Conservation (phyloP, 2,113 vertebrate genomes). For the Gila orcuttii region DNA sequence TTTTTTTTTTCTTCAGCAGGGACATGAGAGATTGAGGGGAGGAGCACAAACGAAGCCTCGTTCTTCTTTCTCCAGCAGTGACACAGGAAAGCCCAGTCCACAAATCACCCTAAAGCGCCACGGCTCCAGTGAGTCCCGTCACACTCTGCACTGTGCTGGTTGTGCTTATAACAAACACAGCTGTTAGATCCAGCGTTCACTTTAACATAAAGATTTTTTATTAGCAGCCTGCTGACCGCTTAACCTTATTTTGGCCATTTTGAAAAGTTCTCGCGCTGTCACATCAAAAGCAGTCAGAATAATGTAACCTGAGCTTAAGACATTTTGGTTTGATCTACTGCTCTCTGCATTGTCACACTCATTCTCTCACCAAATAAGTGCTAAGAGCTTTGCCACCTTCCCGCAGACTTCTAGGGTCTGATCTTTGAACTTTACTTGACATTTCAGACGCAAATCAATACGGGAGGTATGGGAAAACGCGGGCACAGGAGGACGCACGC, state of each 20-base stretch:
- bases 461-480: slow-evolving; percentile 90
- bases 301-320: slow-evolving; percentile 72
- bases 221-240: slow-evolving; percentile 49
- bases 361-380: slow-evolving; percentile 15
- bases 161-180: not conserved
- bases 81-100: slow-evolving; percentile 80
- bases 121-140: slow-evolving; percentile 83
- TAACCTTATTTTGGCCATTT: slow-evolving; percentile 49
- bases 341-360: slow-evolving; percentile 41
- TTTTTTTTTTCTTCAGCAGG: slow-evolving; percentile 68
- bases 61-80: slow-evolving; percentile 88
- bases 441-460: slow-evolving; percentile 90
- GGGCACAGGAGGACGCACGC: slow-evolving; percentile 93
- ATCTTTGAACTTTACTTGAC: slow-evolving; percentile 46
- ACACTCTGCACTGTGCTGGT: not conserved
- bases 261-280: slow-evolving; percentile 44
- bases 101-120: slow-evolving; percentile 86
- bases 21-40: slow-evolving; percentile 68
- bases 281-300: slow-evolving; percentile 64
- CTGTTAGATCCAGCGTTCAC: not conserved
- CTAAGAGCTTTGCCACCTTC: slow-evolving; percentile 58
- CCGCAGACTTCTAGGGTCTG: slow-evolving; percentile 60
- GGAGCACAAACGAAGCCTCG: slow-evolving; percentile 83
- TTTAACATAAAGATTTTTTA: slow-evolving; percentile 34
- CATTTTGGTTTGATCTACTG: slow-evolving; percentile 61